These are phyloP conservation scores for Bufo gargarizans DNA, from an alignment of 2,113 vertebrate species.

Conservation along the genomic window DNA sequence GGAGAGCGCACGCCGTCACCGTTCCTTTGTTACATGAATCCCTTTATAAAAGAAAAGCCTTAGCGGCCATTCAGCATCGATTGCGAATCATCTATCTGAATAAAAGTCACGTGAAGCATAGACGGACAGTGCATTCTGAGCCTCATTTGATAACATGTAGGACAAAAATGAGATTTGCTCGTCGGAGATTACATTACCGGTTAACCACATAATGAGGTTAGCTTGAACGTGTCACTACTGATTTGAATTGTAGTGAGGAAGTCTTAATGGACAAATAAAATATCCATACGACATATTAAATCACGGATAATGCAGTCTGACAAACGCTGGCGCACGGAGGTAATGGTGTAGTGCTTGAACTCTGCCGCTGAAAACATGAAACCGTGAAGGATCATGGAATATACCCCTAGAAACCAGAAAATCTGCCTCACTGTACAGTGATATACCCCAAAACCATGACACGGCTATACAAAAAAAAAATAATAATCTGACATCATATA, in stretches of 20 bases:
- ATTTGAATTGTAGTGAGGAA: conserved; percentile 48
- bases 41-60: not conserved
- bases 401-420: no score
- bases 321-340: not conserved
- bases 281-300: conserved; percentile 36
- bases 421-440: no score
- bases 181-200: conserved; percentile 76
- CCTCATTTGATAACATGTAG: conserved; percentile 76
- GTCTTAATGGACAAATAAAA: conserved; percentile 48
- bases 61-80: conserved; percentile 68
- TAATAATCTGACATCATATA: no score
- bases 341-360: not conserved
- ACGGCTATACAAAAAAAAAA: no score
- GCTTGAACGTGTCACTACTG: conserved; percentile 44
- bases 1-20: not conserved
- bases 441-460: no score
- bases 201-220: conserved; percentile 54
- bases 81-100: conserved; percentile 80
- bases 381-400: no score
- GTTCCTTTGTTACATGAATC: not conserved
- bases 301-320: conserved; percentile 19
- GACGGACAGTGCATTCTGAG: conserved; percentile 76
- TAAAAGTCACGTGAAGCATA: conserved; percentile 82
- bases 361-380: not conserved
- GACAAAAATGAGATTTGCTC: conserved; percentile 83